Evolutionary conservation across 2,797 vertebrate genomes (phyloP), one percentile per base, ranked within the genome.

Genomic region (Eulemur coronatus): DNA sequence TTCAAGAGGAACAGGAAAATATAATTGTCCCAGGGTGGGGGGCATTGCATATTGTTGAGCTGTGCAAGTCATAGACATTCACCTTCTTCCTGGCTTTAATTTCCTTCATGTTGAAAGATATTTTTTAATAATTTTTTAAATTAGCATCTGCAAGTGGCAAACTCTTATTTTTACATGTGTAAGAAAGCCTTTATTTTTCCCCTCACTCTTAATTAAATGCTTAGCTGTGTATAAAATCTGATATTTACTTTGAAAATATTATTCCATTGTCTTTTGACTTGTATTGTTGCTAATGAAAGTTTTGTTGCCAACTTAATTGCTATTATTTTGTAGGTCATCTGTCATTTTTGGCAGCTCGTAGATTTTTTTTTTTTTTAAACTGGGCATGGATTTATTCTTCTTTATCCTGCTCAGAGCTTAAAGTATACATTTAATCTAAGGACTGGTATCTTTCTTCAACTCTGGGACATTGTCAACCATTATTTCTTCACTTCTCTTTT

Each of bases 151-250:
- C 48, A 76, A 90, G 70, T 89, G 43, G 80, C 33, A 73, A 86
- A 67, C 30, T 65, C 63, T 84, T 41, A 50, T 69, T 70, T 95
- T 85, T 73, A 38, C 41, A 52, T 22, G 41, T 82, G 5, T 79
- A 41, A 61, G 81, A 85, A 63, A 70, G 24, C 52, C 11, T 50
- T 89, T 84, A 52, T 90, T 65, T 93, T 70, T 43, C 43, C 43
- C 8, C 43, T 96, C 22, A 61, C 20, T 92, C 84, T 91, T 93
- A 95, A 88, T 92, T 78, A 96, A 91, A 78, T 67, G 63, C 93
- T 96, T 87, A 95, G 63, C 28, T 63, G 22, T 55, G 9, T 76
- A 52, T 86, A 84, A 76, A 81, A 92, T 78, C 57, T 52, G 48
- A 86, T 46, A 30, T 48, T 96, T 82, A 30, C 33, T 93, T 79